Evolutionary conservation across 2,797 vertebrate genomes (phyloP).

Genomic region (Sylvilagus floridanus): DNA sequence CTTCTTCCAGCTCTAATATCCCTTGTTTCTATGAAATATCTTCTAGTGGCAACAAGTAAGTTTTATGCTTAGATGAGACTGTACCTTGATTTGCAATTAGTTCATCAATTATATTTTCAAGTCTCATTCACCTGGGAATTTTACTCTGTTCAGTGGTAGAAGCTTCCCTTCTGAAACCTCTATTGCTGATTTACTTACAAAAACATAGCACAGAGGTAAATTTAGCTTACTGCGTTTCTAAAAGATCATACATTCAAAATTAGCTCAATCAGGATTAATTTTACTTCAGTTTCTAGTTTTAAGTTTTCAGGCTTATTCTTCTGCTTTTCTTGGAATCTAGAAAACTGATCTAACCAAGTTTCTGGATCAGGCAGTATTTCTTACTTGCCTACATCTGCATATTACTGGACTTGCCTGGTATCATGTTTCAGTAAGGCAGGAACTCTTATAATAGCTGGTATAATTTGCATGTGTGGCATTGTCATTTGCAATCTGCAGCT

Average conservation of each 20-base stretch:
- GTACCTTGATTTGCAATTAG: neutral
- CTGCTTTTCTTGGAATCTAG: constrained; percentile 44
- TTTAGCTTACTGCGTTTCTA: neutral
- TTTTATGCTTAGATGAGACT: neutral
- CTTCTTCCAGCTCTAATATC: neutral
- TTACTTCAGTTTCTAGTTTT: neutral
- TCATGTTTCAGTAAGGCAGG: neutral
- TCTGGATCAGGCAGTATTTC: neutral
- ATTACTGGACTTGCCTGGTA: neutral
- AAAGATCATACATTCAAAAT: constrained; percentile 41
- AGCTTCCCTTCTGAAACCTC: neutral
- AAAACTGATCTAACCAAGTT: constrained; percentile 21
- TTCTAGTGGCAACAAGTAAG: neutral
- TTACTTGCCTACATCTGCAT: rapidly evolving
- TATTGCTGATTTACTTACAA: constrained; percentile 25
- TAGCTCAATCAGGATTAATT: constrained; percentile 1
- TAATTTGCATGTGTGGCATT: neutral
- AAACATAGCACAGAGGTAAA: neutral
- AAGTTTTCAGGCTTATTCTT: constrained; percentile 33
- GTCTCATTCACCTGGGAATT: constrained; percentile 7
- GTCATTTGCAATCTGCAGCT: constrained; percentile 10
- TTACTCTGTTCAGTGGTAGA: neutral
- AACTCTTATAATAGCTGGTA: neutral
- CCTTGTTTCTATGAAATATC: neutral
- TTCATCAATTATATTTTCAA: constrained; percentile 14